Percentiles rank a stretch among this genome's conserved stretches.
Conservation (phyloP, 2,113 vertebrate species). For the Takifugu flavidus region DNA sequence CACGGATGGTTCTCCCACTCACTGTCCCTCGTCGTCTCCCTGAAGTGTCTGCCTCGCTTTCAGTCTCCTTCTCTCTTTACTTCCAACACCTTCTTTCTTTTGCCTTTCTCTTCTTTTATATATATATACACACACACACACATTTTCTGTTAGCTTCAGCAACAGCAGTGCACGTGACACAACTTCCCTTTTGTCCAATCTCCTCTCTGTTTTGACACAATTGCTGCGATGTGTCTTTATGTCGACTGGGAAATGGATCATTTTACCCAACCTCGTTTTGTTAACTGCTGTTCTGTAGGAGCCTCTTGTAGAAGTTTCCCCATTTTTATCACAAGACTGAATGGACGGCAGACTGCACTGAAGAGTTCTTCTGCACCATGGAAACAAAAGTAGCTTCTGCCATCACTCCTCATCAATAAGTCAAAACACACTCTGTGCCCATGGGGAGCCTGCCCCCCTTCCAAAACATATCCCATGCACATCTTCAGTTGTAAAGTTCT, state of each 20-base stretch:
- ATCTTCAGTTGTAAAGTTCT: slow-evolving; percentile 29
- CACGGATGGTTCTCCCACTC: slow-evolving; percentile 7
- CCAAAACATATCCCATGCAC: slow-evolving; percentile 17
- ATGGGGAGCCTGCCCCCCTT: slow-evolving; percentile 18
- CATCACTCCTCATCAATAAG: slow-evolving; percentile 27
- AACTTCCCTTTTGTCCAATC: slow-evolving; percentile 16
- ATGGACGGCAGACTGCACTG: slow-evolving; percentile 4
- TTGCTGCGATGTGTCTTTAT: slow-evolving; percentile 35
- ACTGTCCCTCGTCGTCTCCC: slow-evolving; percentile 16
- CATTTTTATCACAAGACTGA: slow-evolving; percentile 43
- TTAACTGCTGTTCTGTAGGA: slow-evolving; percentile 42
- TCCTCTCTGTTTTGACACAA: slow-evolving; percentile 25
- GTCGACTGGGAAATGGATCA: slow-evolving; percentile 34
- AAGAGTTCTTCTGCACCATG: slow-evolving; percentile 23
- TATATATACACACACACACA: too few relatives aligned
- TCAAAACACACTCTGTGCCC: slow-evolving; percentile 18
- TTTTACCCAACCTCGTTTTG: slow-evolving; percentile 32
- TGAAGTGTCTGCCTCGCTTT: neutral
- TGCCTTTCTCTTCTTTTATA: neutral
- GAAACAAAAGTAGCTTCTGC: slow-evolving; percentile 17
- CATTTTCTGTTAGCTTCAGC: neutral
- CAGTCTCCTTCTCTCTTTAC: neutral
- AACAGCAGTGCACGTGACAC: slow-evolving; percentile 2
- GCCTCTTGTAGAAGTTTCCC: slow-evolving; percentile 15
- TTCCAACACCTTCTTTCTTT: neutral